A percentile compares a stretch with the other conserved stretches of the same genome.
Conservation (phyloP, 1,140 invertebrate species). For the Andricus grossulariae region DNA sequence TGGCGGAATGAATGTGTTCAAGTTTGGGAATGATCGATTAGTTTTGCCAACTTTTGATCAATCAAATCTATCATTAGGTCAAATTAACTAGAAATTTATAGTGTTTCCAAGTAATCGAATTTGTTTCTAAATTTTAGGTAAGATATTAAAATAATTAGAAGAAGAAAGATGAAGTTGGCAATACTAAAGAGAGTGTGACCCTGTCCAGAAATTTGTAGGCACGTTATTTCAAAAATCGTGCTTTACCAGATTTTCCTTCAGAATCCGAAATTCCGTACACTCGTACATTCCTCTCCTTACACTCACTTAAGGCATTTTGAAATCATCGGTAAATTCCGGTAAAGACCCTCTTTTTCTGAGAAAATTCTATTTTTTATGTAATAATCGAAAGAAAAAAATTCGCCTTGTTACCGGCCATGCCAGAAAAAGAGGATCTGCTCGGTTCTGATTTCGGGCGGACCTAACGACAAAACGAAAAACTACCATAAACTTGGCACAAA, state of each 20-base stretch:
- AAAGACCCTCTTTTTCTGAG: neutral
- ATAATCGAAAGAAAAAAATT: no score
- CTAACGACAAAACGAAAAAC: no score
- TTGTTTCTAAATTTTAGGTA: no score
- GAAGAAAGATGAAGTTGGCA: neutral
- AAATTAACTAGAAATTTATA: neutral
- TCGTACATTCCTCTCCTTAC: neutral
- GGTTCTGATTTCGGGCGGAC: no score
- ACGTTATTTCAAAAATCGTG: conserved; percentile 10
- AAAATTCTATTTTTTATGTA: no score
- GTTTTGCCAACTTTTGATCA: conserved; percentile 3
- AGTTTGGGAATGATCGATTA: conserved; percentile 39
- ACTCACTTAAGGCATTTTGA: neutral
- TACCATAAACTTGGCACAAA: no score
- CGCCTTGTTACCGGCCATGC: no score
- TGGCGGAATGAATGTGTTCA: conserved; percentile 61
- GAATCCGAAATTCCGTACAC: neutral
- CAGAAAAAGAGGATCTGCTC: no score
- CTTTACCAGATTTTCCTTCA: conserved; percentile 3
- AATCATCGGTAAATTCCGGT: neutral
- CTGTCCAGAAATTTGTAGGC: conserved; percentile 45
- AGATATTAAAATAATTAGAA: no score
- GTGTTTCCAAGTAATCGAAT: no score
- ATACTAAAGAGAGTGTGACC: conserved; percentile 36
- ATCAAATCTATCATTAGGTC: neutral